Evolutionary conservation across 2,797 vertebrate genomes (phyloP).

Genomic region (Chromobotia macracanthus): DNA sequence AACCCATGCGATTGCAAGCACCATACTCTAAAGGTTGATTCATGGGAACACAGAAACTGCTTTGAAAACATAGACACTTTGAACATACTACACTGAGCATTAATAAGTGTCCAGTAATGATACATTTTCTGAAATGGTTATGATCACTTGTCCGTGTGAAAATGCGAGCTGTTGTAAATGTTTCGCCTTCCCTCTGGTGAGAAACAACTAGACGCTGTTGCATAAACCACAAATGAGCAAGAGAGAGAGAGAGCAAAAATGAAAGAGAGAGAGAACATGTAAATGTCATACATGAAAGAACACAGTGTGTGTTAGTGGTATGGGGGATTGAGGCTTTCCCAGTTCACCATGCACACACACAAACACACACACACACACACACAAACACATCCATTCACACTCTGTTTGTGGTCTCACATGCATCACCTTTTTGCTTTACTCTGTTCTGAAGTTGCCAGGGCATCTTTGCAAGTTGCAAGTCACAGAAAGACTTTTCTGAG

Average conservation of each 20-base stretch:
- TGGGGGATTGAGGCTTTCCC: constrained; percentile 43
- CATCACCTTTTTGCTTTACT: constrained; percentile 28
- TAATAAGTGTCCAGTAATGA: neutral
- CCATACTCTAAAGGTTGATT: too few relatives aligned
- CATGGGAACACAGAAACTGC: too few relatives aligned
- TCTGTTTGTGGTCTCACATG: constrained; percentile 47
- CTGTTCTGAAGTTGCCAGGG: neutral
- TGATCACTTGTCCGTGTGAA: neutral
- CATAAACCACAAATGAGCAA: constrained; percentile 9
- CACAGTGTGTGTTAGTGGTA: constrained; percentile 33
- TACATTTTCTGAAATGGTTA: neutral
- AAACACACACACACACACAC: constrained; percentile 14
- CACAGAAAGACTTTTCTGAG: neutral
- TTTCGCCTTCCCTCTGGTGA: neutral
- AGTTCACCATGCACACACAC: neutral
- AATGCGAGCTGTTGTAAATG: neutral
- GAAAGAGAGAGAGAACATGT: constrained; percentile 36
- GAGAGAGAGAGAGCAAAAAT: constrained; percentile 9
- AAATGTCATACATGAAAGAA: constrained; percentile 52
- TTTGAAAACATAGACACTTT: too few relatives aligned
- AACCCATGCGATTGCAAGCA: too few relatives aligned
- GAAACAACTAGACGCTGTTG: constrained; percentile 16
- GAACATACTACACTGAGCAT: neutral
- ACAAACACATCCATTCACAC: constrained; percentile 17
- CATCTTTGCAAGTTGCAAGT: neutral